Evolutionary conservation across 2,113 vertebrate genomes (phyloP).

Genomic region (Gallinago jamesoni): DNA sequence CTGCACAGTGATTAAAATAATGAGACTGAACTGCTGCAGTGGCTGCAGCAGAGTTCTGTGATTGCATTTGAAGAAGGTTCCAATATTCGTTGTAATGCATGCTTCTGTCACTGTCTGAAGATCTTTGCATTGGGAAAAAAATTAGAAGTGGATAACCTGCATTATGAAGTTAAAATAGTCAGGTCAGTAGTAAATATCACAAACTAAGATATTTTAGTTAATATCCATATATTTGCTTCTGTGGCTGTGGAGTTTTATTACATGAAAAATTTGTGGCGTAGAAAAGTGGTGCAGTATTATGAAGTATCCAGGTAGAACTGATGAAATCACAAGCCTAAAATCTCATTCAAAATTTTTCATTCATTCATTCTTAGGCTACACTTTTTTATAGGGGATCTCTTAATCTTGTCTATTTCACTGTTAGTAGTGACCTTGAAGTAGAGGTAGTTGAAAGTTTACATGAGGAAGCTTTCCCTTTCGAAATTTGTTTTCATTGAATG

Average conservation of each 20-base stretch:
- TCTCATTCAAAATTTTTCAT: background rate
- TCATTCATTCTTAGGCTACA: background rate
- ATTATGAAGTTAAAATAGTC: background rate
- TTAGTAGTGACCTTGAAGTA: background rate
- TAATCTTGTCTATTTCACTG: background rate
- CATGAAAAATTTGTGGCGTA: background rate
- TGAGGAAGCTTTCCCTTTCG: background rate
- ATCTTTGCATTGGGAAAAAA: background rate
- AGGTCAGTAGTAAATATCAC: background rate
- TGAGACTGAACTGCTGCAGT: background rate
- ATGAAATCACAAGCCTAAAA: background rate
- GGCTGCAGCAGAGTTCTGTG: background rate
- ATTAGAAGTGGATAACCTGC: background rate
- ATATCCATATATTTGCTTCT: background rate
- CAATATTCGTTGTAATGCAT: background rate
- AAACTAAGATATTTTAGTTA: background rate
- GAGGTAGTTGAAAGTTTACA: background rate
- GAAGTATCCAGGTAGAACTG: background rate
- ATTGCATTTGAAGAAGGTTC: background rate
- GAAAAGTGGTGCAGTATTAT: background rate
- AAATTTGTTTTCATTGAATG: background rate
- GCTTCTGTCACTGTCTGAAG: background rate
- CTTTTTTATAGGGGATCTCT: background rate
- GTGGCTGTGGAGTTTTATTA: background rate
- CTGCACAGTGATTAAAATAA: conserved; percentile 39